phyloP scores from a whole-genome alignment of 2,888 invertebrate genomes.

The Aphrophora alni region DNA sequence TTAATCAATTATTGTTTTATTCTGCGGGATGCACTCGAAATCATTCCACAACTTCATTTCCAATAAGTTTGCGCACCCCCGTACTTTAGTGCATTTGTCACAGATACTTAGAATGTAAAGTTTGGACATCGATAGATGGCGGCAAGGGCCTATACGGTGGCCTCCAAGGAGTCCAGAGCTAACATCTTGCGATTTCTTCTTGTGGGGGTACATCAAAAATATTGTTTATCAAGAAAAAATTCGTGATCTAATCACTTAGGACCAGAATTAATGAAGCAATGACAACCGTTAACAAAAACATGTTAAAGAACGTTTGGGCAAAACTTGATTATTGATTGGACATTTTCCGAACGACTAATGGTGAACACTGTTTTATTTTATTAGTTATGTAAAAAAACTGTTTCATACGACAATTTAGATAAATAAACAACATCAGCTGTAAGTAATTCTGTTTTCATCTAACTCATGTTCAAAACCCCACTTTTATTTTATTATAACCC shows the following conservation, averaged over 20 bases:
- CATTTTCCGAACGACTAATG: conserved; percentile 2
- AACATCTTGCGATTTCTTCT: conserved; percentile 13
- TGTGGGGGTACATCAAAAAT: not conserved
- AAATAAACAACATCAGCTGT: not conserved
- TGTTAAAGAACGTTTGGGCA: not conserved
- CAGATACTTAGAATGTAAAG: not conserved
- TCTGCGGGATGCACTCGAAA: too few species aligned
- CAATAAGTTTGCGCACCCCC: too few species aligned
- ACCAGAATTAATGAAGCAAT: not conserved
- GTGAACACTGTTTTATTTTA: not conserved
- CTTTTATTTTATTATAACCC: not conserved
- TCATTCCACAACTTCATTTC: too few species aligned
- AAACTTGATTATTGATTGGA: not conserved
- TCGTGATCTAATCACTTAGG: not conserved
- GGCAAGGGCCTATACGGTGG: too few species aligned
- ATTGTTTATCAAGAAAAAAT: not conserved
- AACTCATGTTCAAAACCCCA: too few species aligned
- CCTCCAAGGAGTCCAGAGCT: not conserved
- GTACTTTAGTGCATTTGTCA: not conserved
- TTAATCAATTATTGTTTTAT: too few species aligned
- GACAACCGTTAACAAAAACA: not conserved
- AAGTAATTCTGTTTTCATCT: conserved; percentile 6
- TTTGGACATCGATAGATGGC: not conserved
- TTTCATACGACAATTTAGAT: not conserved
- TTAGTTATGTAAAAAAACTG: not conserved